Percentiles rank a stretch among this genome's conserved stretches.
These are phyloP conservation scores for Digitonthophagus gazella DNA, from an alignment of 2,888 invertebrate species.

Conservation along the genomic window DNA sequence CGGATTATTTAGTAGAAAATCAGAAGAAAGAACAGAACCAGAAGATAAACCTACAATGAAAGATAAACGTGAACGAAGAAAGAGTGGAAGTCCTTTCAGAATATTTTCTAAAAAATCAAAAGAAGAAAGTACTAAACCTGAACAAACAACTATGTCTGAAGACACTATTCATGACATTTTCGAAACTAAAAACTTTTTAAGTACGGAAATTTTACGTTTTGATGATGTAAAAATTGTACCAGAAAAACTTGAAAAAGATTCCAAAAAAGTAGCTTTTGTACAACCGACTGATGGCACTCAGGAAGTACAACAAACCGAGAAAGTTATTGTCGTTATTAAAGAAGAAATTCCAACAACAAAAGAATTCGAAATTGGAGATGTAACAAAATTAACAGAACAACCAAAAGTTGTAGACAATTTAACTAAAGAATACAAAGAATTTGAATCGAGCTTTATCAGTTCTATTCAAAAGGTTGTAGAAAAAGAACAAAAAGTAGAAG, in stretches of 20 bases:
- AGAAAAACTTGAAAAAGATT: conserved; percentile 22
- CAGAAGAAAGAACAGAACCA: conserved; percentile 20
- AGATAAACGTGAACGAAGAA: conserved; percentile 25
- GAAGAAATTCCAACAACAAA: conserved; percentile 50
- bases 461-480: conserved; percentile 2
- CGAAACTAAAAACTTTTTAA: conserved; percentile 32
- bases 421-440: conserved; percentile 1
- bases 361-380: not conserved
- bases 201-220: conserved; percentile 33
- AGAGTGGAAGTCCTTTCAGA: conserved; percentile 28
- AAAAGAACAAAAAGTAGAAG: conserved; percentile 26
- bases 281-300: conserved; percentile 10
- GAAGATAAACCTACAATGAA: conserved; percentile 21
- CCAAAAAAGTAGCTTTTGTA: conserved; percentile 12
- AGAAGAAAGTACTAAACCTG: conserved; percentile 20
- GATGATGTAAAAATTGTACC: conserved; percentile 28
- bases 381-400: conserved; percentile 13
- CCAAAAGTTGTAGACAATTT: conserved; percentile 1
- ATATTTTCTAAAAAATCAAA: conserved; percentile 28
- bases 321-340: conserved; percentile 56
- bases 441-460: not conserved
- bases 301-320: conserved; percentile 52
- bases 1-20: conserved; percentile 25
- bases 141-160: conserved; percentile 12
- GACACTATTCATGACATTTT: conserved; percentile 26